phyloP scores from a whole-genome alignment of 2,888 invertebrate species.

The Caenorhabditis angaria region DNA sequence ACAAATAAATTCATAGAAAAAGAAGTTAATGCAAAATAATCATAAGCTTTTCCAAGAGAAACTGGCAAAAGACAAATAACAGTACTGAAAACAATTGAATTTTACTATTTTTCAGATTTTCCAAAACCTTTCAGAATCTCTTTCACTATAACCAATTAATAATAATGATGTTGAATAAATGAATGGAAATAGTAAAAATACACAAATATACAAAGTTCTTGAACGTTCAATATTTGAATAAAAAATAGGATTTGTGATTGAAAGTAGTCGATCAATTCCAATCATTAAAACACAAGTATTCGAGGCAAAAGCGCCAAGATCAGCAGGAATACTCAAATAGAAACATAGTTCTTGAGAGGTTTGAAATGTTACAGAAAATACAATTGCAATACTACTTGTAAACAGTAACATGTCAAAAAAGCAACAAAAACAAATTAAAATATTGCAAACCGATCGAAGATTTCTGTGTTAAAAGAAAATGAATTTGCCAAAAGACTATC shows the following conservation, averaged over 20 bases:
- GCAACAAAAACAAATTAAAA: constrained; percentile 30
- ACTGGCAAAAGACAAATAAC: constrained; percentile 8
- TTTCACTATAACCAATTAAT: background rate
- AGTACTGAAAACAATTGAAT: background rate
- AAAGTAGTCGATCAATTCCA: constrained; percentile 21
- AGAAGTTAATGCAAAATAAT: constrained; percentile 9
- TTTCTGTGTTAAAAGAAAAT: constrained; percentile 12
- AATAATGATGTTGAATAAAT: constrained; percentile 6
- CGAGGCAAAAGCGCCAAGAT: constrained; percentile 5
- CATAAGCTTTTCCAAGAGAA: constrained; percentile 10
- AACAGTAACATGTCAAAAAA: constrained; percentile 32
- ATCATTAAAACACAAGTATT: constrained; percentile 7
- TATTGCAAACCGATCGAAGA: constrained; percentile 32
- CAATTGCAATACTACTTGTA: constrained; percentile 28
- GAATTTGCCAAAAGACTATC: background rate
- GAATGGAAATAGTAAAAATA: constrained; percentile 2
- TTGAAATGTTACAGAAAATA: constrained; percentile 17
- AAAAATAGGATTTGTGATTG: constrained; percentile 7
- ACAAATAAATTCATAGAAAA: constrained; percentile 5
- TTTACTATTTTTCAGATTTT: background rate
- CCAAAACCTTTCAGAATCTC: background rate
- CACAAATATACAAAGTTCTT: background rate
- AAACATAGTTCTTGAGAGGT: constrained; percentile 25
- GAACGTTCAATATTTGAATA: constrained; percentile 3
- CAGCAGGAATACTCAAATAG: constrained; percentile 10